Evolutionary conservation across 2,113 vertebrate species (phyloP).

Genomic region (Sitta europaea): DNA sequence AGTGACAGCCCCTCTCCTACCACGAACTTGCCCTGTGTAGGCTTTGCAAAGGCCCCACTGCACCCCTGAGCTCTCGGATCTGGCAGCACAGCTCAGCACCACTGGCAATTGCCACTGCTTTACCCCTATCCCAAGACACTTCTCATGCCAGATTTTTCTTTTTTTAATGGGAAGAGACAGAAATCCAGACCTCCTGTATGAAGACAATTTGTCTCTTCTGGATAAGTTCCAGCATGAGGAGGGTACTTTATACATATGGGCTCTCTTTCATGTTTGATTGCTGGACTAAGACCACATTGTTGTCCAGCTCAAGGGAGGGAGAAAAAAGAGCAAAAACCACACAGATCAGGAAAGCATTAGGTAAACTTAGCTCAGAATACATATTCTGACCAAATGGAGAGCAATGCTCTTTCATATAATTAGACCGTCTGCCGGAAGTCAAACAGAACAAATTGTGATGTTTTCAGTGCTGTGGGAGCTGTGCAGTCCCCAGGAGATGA

Average conservation of each 20-base stretch:
- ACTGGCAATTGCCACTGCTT: not conserved
- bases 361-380: conserved; percentile 73
- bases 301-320: conserved; percentile 6
- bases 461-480: conserved; percentile 70
- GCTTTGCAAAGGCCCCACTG: not conserved
- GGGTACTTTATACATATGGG: not conserved
- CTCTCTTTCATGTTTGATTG: conserved; percentile 45
- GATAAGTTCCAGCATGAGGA: not conserved
- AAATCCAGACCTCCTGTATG: not conserved
- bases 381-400: conserved; percentile 66
- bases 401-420: conserved; percentile 72
- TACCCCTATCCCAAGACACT: not conserved
- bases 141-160: not conserved
- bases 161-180: not conserved
- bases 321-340: not conserved
- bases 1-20: not conserved
- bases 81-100: not conserved
- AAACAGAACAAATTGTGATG: conserved; percentile 73
- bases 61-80: not conserved
- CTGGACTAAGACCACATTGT: conserved; percentile 25
- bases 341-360: conserved; percentile 47
- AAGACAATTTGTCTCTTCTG: conserved; percentile 18
- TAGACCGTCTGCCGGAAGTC: conserved; percentile 74
- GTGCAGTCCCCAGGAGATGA: conserved; percentile 40
- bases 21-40: rapidly evolving